Conservation (phyloP, 2,888 invertebrate species). For the Tyria jacobaeae region DNA sequence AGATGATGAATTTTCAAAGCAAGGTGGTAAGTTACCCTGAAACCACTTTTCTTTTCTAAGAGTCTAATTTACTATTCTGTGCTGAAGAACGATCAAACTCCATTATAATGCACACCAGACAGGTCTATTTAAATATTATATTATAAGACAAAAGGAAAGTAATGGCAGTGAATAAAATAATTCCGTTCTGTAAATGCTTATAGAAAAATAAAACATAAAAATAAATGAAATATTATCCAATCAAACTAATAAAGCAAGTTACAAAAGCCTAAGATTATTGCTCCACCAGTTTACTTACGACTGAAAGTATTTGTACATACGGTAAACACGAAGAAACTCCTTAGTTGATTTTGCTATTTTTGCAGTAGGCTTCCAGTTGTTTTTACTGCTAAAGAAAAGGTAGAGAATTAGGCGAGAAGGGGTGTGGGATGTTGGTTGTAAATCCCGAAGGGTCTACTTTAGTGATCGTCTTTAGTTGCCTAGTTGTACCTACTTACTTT, state of each 20-base stretch:
- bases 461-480: slow-evolving; percentile 47
- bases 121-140: not conserved
- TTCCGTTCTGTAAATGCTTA: not conserved
- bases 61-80: no score
- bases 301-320: slow-evolving; percentile 31
- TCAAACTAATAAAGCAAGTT: slow-evolving; percentile 14
- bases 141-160: not conserved
- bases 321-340: slow-evolving; percentile 41
- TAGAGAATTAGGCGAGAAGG: slow-evolving; percentile 50
- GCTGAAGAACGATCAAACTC: no score
- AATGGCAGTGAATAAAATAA: not conserved
- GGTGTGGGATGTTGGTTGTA: slow-evolving; percentile 47
- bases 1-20: no score
- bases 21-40: no score
- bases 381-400: slow-evolving; percentile 48
- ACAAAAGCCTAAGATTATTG: slow-evolving; percentile 13
- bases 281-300: slow-evolving; percentile 21
- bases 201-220: slow-evolving; percentile 10
- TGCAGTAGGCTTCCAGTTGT: slow-evolving; percentile 39
- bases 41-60: no score
- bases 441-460: slow-evolving; percentile 53
- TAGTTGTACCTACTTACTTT: slow-evolving; percentile 24
- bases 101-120: not conserved
- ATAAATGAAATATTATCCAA: slow-evolving; percentile 13
- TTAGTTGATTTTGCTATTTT: slow-evolving; percentile 44